Base-by-base conservation (phyloP, 2,797 vertebrate genomes). In the Salarias fasciatus region DNA sequence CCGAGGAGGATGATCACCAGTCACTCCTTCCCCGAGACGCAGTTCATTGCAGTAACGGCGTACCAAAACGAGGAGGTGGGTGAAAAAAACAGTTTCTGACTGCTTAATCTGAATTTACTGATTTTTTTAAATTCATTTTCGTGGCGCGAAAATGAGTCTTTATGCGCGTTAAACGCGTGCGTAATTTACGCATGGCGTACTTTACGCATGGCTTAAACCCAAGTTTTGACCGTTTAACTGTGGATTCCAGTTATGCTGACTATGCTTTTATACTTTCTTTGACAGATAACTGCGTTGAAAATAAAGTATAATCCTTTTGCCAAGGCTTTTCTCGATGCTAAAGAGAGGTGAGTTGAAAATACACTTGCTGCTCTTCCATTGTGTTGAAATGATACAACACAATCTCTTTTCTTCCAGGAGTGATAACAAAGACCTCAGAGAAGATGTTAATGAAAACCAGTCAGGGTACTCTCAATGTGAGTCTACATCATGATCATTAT, bases 291-390 rank as follows among this genome's bases (percentile, higher is more conserved):
- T 28, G 89, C 92, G 9, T 83, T 93, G 49, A 95, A 94, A 86
- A 95, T 93, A 72, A 94, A 94, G 54, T 90, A 95, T 75, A 95
- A 95, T 64, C 94, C 94, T 0, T 95, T 95, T 77, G 94, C 94
- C 11, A 95, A 94, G 65, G 94, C 94, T 11, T 95, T 95, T 70
- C 84, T 95, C 2, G 94, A 95, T 65, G 93, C 92, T 37, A 95
- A 94, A 69, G 93, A 94, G 38, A 92, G 94, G 93, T 94, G 76
- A 73, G 68, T 38, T 10, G 5, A 6, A 9, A 60, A 44, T 8
- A 11, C 9, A 15, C 40, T 5, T 62, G 2, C 33, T 35, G 2
- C 35, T 9, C 33, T 35, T 9, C 35, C 8, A 56, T 36, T 9
- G 5, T 30, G 8, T 52, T 0, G 2, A 30, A 0, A 15, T 5